Percentiles rank a stretch among this genome's conserved stretches.
These are phyloP conservation scores for Bujurquina vittata DNA, from an alignment of 2,113 vertebrate genomes.

Conservation along the genomic window DNA sequence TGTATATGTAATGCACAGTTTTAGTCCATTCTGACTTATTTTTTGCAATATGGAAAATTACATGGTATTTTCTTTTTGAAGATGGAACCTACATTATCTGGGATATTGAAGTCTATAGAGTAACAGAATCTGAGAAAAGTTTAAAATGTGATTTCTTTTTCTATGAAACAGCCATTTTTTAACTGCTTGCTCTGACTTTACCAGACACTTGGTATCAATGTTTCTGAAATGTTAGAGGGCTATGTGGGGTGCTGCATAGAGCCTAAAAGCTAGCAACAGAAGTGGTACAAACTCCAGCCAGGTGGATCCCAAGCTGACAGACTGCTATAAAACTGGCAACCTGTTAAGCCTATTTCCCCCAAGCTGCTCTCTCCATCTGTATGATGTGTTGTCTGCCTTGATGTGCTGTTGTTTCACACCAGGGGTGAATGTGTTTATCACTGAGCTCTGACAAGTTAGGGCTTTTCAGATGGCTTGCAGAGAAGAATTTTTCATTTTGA, in stretches of 20 bases:
- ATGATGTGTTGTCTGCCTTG: slow-evolving; percentile 33
- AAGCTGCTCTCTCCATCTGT: slow-evolving; percentile 56
- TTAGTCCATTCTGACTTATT: background rate
- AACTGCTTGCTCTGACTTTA: background rate
- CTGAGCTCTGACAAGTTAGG: slow-evolving; percentile 50
- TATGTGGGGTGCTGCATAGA: slow-evolving; percentile 1
- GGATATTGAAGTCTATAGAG: background rate
- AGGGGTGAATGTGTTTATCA: slow-evolving; percentile 26
- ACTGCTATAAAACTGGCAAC: slow-evolving; percentile 49
- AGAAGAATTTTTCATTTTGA: background rate
- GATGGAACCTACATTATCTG: background rate
- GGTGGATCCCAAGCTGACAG: slow-evolving; percentile 38
- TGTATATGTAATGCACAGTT: background rate
- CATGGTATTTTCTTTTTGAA: background rate
- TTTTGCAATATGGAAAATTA: background rate
- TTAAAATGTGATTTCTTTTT: background rate
- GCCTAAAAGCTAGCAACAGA: slow-evolving; percentile 23
- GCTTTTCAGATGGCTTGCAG: background rate
- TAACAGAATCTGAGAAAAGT: background rate
- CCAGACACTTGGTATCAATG: background rate
- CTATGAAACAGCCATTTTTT: background rate
- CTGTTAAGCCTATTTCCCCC: slow-evolving; percentile 28
- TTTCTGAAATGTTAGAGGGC: background rate
- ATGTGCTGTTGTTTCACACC: slow-evolving; percentile 28
- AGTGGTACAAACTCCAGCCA: slow-evolving; percentile 14